phyloP scores from a whole-genome alignment of 2,113 vertebrate genomes.

The Oryctolagus cuniculus region mOryCun1.1 NC_091443.1:66551001-66551500 shows the following conservation, averaged over 20 bases:
- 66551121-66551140: constrained; percentile 89
- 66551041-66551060: constrained; percentile 97
- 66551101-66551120: constrained; percentile 98
- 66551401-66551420: constrained; percentile 96
- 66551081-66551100: constrained; percentile 98
- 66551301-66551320: constrained; percentile 95
- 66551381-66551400: constrained; percentile 96
- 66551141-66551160: constrained; percentile 41
- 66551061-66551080: constrained; percentile 97
- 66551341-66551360: constrained; percentile 97
- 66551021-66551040: constrained; percentile 99
- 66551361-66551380: constrained; percentile 94
- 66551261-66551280: neutral
- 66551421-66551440: constrained; percentile 92
- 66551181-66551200: constrained; percentile 29
- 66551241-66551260: neutral
- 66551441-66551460: constrained; percentile 94
- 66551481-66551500: neutral
- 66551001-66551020: constrained; percentile 98
- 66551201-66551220: neutral
- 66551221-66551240: neutral
- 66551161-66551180: constrained; percentile 16
- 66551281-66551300: constrained; percentile 9
- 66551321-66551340: constrained; percentile 95
- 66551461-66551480: constrained; percentile 25